phyloP scores from a whole-genome alignment of 2,888 invertebrate species.

The Cartodere bifasciata region DNA sequence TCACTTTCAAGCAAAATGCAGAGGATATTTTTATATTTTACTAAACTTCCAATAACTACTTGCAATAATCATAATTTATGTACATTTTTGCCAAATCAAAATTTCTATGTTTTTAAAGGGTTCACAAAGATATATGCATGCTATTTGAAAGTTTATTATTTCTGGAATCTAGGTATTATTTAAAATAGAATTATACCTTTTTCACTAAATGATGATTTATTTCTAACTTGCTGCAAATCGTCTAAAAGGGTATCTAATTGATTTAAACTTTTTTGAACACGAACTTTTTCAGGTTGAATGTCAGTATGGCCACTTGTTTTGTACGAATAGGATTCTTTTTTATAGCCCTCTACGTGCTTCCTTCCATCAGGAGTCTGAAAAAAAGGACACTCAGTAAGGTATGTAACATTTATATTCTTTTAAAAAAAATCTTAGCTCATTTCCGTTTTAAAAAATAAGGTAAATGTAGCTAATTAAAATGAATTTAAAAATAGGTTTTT shows the following conservation, averaged over 20 bases:
- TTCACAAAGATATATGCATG: no score
- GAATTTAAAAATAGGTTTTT: slow-evolving; percentile 1
- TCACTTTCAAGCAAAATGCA: not conserved
- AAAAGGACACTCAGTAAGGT: not conserved
- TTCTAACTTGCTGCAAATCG: slow-evolving; percentile 50
- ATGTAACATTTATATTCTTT: not conserved
- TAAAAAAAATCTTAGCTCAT: slow-evolving; percentile 6
- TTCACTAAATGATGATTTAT: slow-evolving; percentile 25
- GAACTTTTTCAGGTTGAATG: slow-evolving; percentile 25
- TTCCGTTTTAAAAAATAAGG: not conserved
- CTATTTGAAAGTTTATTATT: not conserved
- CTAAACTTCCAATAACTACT: slow-evolving; percentile 1
- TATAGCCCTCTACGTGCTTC: slow-evolving; percentile 29
- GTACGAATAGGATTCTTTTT: slow-evolving; percentile 32
- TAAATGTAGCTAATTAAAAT: not conserved
- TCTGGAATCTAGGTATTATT: not conserved
- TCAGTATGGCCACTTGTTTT: slow-evolving; percentile 21
- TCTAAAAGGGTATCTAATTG: slow-evolving; percentile 64
- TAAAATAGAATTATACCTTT: slow-evolving; percentile 20
- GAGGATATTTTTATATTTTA: slow-evolving; percentile 6
- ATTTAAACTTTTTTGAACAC: slow-evolving; percentile 50
- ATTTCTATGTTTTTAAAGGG: not conserved
- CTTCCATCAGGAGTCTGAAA: slow-evolving; percentile 33
- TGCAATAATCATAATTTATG: slow-evolving; percentile 2
- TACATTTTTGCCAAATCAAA: slow-evolving; percentile 6